Evolutionary conservation across 2,113 vertebrate species (phyloP).

Genomic region (Camelus dromedarius): DNA sequence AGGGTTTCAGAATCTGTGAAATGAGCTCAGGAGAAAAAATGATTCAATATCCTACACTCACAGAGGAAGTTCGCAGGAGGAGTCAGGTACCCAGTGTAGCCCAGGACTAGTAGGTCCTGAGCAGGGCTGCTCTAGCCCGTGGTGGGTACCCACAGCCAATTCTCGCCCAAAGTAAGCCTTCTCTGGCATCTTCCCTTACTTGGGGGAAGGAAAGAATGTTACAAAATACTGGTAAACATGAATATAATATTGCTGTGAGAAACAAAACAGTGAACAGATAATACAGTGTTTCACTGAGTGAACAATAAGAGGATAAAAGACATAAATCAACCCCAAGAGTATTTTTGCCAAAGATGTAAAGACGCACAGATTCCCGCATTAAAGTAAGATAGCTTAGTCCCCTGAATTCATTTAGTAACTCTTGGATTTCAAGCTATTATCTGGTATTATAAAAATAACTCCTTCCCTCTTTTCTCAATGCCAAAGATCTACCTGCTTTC

Average conservation of each 20-base stretch:
- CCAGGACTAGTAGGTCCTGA: not conserved
- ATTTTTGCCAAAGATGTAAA: constrained; percentile 58
- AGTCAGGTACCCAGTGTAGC: not conserved
- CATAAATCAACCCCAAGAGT: constrained; percentile 6
- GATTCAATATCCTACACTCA: not conserved
- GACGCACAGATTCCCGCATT: constrained; percentile 4
- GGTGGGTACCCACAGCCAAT: not conserved
- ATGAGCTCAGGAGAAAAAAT: not conserved
- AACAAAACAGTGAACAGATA: constrained; percentile 46
- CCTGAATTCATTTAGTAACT: not conserved
- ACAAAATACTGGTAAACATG: constrained; percentile 50
- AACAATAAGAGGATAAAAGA: constrained; percentile 54
- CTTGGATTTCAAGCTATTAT: constrained; percentile 72
- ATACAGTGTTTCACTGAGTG: constrained; percentile 42
- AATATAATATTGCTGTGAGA: not conserved
- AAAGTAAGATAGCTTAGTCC: constrained; percentile 63
- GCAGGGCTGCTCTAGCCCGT: not conserved
- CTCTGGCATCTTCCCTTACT: not conserved
- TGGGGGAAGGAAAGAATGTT: not conserved
- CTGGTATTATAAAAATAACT: constrained; percentile 61
- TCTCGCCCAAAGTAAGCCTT: not conserved
- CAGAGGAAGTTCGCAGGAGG: not conserved
- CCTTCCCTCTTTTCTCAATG: constrained; percentile 54
- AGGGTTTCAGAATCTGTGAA: not conserved
- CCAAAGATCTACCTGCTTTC: not conserved